Conservation (phyloP, 2,113 vertebrate genomes). For the Ophthalmolycus amberensis region DNA sequence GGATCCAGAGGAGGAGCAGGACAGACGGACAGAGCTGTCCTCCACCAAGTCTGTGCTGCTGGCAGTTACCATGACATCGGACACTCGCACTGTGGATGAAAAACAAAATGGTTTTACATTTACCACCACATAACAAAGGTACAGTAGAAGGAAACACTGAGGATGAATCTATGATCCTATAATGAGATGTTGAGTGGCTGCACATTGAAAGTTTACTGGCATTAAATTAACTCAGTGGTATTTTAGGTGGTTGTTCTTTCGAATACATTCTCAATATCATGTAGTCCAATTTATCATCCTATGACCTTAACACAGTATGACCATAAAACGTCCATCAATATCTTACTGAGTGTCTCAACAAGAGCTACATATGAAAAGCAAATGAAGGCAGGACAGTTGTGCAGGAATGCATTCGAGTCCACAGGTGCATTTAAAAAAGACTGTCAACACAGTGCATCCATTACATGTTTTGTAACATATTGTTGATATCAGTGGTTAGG, state of each 20-base stretch:
- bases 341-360: not conserved
- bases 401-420: no score
- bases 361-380: not conserved
- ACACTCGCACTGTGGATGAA: slow-evolving; percentile 34
- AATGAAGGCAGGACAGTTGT: not conserved
- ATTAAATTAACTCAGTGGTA: not conserved
- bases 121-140: slow-evolving; percentile 10
- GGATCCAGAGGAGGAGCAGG: no score
- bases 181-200: not conserved
- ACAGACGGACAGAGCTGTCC: no score
- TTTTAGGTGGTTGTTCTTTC: not conserved
- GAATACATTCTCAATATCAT: not conserved
- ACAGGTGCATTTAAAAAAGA: not conserved
- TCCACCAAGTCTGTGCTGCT: slow-evolving; percentile 22
- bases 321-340: not conserved
- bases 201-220: not conserved
- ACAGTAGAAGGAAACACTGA: not conserved
- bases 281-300: not conserved
- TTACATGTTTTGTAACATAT: no score
- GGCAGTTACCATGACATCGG: not conserved
- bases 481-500: no score
- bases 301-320: not conserved
- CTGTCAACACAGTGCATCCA: no score
- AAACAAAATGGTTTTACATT: not conserved
- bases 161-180: not conserved